Percentiles rank a stretch among this genome's conserved stretches.
These are phyloP conservation scores for Gymnorhina tibicen DNA, from an alignment of 2,113 vertebrate genomes.

Conservation along the genomic window DNA sequence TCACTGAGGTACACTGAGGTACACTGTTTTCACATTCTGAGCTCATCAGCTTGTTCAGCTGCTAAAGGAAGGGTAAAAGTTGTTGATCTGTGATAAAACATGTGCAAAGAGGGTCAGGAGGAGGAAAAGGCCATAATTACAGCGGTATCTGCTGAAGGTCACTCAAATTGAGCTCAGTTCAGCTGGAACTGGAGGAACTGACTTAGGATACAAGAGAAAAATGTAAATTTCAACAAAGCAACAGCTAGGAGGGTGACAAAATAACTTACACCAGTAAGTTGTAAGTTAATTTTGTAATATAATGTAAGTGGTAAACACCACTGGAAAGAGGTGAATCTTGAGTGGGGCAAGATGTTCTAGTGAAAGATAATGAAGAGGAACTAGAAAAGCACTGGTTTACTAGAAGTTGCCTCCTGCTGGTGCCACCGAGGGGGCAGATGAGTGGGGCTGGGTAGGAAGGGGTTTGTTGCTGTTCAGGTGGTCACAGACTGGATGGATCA, in stretches of 20 bases:
- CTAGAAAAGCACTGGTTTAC: not conserved
- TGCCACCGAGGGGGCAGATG: not conserved
- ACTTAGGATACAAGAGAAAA: not conserved
- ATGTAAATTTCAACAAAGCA: not conserved
- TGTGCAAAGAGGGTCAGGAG: not conserved
- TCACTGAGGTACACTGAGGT: not conserved
- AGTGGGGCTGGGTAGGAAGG: not conserved
- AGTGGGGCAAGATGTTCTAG: not conserved
- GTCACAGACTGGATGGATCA: not conserved
- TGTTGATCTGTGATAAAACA: not conserved
- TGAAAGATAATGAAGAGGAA: not conserved
- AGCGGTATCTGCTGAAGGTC: not conserved
- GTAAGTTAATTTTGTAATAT: too few species aligned
- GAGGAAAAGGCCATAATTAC: not conserved
- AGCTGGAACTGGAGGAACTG: not conserved
- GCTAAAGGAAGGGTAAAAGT: not conserved
- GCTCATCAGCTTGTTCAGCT: not conserved
- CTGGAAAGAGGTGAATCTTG: not conserved
- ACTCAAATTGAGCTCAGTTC: not conserved
- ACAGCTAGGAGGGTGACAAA: not conserved
- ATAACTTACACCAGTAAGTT: too few species aligned
- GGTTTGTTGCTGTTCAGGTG: not conserved
- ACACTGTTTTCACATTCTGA: not conserved
- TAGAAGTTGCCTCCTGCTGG: not conserved
- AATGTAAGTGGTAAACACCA: too few species aligned